Evolutionary conservation across 2,797 vertebrate genomes (phyloP).

Genomic region (Hemitrygon akajei): DNA sequence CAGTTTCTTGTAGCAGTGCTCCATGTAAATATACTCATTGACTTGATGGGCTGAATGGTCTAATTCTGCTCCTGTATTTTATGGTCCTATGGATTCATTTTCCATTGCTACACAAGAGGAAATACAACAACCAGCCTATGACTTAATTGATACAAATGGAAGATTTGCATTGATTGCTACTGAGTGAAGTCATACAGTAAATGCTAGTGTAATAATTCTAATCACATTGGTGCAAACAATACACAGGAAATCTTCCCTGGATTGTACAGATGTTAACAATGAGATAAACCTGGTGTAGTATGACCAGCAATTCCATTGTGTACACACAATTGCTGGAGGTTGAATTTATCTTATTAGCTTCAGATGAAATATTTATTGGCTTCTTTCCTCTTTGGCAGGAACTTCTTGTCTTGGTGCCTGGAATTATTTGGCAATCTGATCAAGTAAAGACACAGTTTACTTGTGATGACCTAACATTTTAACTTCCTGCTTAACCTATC

Average conservation of each 20-base stretch:
- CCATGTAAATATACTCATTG: no score
- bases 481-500: background rate
- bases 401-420: background rate
- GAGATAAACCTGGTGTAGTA: background rate
- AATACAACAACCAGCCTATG: background rate
- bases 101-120: background rate
- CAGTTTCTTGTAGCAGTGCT: no score
- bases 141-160: background rate
- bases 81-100: background rate
- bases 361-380: background rate
- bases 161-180: background rate
- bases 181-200: background rate
- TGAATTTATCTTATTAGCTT: constrained; percentile 3
- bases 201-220: background rate
- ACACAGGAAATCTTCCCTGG: background rate
- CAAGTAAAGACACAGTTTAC: background rate
- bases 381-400: background rate
- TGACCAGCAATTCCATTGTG: background rate
- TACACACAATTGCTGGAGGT: background rate
- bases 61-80: no score
- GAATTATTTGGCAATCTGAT: background rate
- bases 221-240: background rate
- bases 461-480: background rate
- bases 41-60: no score
- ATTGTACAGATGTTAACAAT: background rate